A percentile compares a stretch with the other conserved stretches of the same genome.
These are phyloP conservation scores for Nemoura dubitans DNA, from an alignment of 2,888 invertebrate genomes.

Conservation along the genomic window DNA sequence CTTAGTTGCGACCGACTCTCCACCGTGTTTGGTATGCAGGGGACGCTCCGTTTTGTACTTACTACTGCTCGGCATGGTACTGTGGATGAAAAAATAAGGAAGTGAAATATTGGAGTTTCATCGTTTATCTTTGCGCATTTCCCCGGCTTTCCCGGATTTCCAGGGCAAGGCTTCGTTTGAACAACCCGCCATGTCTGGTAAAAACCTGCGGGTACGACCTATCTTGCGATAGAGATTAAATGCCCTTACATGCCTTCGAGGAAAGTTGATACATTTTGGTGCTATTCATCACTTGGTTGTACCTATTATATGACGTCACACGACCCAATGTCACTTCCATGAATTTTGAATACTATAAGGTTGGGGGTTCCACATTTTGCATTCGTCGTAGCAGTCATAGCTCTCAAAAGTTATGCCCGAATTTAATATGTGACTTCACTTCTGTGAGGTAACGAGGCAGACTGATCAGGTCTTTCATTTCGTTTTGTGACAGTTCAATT, in stretches of 20 bases:
- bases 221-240: not conserved
- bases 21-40: not conserved
- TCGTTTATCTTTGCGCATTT: slow-evolving; percentile 10
- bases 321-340: not conserved
- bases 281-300: slow-evolving; percentile 10
- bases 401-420: not conserved
- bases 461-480: not conserved
- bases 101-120: slow-evolving; percentile 29
- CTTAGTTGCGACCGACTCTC: not conserved
- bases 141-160: not conserved
- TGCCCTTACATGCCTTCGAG: not conserved
- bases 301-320: not conserved
- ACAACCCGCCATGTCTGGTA: not conserved
- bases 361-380: not conserved
- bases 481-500: not conserved
- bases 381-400: not conserved
- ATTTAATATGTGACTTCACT: not conserved
- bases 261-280: not conserved
- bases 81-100: not conserved
- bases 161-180: not conserved
- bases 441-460: not conserved
- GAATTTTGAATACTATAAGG: not conserved
- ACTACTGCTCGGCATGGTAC: not conserved
- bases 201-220: not conserved
- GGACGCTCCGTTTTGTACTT: not conserved